phyloP scores from a whole-genome alignment of 2,113 vertebrate genomes.

The Tupaia chinensis region DNA sequence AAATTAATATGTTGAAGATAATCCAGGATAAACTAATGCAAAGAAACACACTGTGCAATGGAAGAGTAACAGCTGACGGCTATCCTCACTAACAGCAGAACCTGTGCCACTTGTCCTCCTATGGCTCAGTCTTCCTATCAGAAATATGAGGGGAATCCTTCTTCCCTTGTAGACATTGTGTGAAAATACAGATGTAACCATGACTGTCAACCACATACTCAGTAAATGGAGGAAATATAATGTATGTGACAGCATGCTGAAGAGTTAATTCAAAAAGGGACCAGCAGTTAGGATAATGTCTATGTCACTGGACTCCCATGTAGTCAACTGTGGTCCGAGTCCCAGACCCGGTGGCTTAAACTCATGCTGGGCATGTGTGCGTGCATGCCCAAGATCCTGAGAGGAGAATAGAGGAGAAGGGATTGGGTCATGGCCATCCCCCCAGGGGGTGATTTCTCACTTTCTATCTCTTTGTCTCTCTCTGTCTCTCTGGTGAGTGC shows the following conservation, averaged over 20 bases:
- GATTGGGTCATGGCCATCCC: no score
- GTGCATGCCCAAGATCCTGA: no score
- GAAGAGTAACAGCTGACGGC: neutral
- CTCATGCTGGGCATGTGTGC: no score
- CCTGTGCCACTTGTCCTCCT: neutral
- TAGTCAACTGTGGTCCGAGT: no score
- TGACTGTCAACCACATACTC: neutral
- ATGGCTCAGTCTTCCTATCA: neutral
- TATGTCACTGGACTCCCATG: no score
- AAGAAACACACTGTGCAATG: neutral
- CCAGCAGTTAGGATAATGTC: no score
- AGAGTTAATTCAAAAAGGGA: neutral
- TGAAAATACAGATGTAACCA: neutral
- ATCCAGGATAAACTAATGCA: neutral
- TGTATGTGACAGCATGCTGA: neutral
- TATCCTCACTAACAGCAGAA: neutral
- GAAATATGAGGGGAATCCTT: neutral
- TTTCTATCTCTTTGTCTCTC: no score
- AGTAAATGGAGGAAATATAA: neutral
- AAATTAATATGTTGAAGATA: neutral
- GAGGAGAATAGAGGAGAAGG: no score
- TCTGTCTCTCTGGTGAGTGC: no score
- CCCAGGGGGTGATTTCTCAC: no score
- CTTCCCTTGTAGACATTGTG: neutral
- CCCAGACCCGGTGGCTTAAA: no score